Evolutionary conservation across 2,113 vertebrate species (phyloP).

Genomic region (Brachyhypopomus gauderio): DNA sequence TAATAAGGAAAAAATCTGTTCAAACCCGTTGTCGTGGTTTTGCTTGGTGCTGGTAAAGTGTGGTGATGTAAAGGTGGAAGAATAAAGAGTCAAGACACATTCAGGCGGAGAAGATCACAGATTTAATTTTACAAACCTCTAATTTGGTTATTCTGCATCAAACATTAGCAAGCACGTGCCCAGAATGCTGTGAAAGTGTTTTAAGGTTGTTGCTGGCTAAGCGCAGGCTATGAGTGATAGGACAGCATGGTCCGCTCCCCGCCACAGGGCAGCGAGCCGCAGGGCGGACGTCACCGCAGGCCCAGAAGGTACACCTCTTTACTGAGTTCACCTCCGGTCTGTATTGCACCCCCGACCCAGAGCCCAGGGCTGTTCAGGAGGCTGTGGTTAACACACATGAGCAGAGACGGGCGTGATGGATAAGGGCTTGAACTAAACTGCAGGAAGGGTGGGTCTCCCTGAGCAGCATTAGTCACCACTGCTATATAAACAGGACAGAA

Average conservation of each 20-base stretch:
- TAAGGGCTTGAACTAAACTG: no score
- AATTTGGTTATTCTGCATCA: neutral
- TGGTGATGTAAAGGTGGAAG: neutral
- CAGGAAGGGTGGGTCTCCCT: no score
- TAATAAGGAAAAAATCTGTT: slow-evolving; percentile 55
- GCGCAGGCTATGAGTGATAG: neutral
- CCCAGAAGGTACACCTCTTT: no score
- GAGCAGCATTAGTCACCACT: no score
- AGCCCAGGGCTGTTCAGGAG: no score
- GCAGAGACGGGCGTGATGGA: no score
- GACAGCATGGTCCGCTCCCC: no score
- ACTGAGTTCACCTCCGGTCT: no score
- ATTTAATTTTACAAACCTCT: slow-evolving; percentile 29
- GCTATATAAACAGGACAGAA: neutral
- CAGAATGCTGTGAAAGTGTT: neutral
- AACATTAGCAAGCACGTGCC: neutral
- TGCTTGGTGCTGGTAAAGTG: slow-evolving; percentile 40
- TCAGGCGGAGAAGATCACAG: neutral
- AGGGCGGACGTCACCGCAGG: no score
- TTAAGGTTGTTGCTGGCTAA: neutral
- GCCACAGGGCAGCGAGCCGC: no score
- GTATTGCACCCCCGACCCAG: no score
- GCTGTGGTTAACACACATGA: no score
- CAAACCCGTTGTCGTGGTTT: slow-evolving; percentile 53
- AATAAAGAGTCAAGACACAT: neutral